phyloP scores from a whole-genome alignment of 2,113 vertebrate genomes.

The Anhinga rufa region DNA sequence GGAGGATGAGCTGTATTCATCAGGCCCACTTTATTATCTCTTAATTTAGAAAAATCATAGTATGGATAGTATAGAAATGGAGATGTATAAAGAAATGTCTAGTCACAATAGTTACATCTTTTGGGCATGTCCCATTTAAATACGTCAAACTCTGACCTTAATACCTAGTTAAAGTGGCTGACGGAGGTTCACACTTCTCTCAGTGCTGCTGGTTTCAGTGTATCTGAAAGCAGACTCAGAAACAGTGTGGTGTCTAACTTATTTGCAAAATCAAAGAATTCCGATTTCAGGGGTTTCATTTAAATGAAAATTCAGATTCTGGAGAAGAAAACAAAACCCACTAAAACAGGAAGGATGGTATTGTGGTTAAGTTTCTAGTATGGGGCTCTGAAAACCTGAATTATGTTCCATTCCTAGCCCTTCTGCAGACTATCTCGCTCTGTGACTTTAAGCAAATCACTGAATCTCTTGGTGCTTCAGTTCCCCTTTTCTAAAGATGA shows the following conservation, averaged over 20 bases:
- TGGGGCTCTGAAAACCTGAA: neutral
- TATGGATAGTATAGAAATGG: neutral
- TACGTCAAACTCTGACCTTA: slow-evolving; percentile 6
- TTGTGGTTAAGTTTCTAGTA: slow-evolving; percentile 47
- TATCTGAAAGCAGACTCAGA: slow-evolving; percentile 50
- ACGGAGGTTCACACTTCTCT: neutral
- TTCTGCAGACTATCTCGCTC: neutral
- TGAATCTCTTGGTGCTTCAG: neutral
- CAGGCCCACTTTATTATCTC: neutral
- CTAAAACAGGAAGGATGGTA: slow-evolving; percentile 61
- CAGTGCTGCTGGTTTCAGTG: slow-evolving; percentile 29
- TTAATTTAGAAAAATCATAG: neutral
- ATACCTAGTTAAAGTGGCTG: neutral
- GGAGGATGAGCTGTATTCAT: neutral
- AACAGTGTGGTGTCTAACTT: slow-evolving; percentile 25
- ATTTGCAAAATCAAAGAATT: slow-evolving; percentile 62
- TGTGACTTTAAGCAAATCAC: slow-evolving; percentile 18
- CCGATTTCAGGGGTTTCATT: slow-evolving; percentile 49
- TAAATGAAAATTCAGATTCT: slow-evolving; percentile 64
- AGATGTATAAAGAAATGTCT: neutral
- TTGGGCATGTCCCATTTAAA: neutral
- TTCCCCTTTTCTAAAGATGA: neutral
- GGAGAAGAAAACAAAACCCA: slow-evolving; percentile 67
- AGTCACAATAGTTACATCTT: neutral
- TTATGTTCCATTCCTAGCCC: neutral